These are phyloP conservation scores for Cetoscarus ocellatus DNA, from an alignment of 2,797 vertebrate species.

Conservation along the genomic window DNA sequence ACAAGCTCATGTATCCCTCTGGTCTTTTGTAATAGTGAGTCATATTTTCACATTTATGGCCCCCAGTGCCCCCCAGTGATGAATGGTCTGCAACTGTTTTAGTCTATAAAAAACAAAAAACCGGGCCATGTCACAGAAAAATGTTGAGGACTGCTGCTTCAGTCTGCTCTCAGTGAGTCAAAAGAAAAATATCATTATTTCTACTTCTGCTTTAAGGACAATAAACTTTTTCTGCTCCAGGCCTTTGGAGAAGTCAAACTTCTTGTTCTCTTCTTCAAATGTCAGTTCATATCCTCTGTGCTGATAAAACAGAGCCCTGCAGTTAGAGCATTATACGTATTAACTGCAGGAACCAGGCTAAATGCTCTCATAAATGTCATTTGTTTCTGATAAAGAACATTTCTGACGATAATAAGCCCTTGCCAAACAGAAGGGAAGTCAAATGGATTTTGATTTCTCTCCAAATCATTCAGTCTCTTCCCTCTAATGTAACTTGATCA, in stretches of 20 bases:
- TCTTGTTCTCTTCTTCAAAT: constrained; percentile 13
- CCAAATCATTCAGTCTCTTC: constrained; percentile 76
- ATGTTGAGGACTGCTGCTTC: too few species aligned
- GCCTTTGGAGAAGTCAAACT: neutral
- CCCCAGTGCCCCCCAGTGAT: too few species aligned
- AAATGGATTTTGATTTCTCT: constrained; percentile 77
- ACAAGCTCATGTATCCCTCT: too few species aligned
- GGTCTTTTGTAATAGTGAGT: too few species aligned
- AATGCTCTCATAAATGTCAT: constrained; percentile 65
- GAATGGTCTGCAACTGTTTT: too few species aligned
- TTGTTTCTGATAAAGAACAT: constrained; percentile 53
- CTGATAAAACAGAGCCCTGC: constrained; percentile 28
- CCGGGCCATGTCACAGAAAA: too few species aligned
- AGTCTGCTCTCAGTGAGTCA: too few species aligned
- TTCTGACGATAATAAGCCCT: constrained; percentile 60
- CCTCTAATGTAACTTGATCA: constrained; percentile 82
- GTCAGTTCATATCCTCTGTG: constrained; percentile 9
- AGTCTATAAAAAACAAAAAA: too few species aligned
- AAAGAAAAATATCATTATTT: neutral
- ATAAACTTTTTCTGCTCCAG: neutral
- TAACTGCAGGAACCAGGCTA: constrained; percentile 51
- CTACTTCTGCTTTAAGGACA: neutral
- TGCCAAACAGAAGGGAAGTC: constrained; percentile 74
- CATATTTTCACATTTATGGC: too few species aligned
- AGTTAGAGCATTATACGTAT: constrained; percentile 34